Base-by-base conservation (phyloP, 2,797 vertebrate species). In the Aldrovandia affinis region DNA sequence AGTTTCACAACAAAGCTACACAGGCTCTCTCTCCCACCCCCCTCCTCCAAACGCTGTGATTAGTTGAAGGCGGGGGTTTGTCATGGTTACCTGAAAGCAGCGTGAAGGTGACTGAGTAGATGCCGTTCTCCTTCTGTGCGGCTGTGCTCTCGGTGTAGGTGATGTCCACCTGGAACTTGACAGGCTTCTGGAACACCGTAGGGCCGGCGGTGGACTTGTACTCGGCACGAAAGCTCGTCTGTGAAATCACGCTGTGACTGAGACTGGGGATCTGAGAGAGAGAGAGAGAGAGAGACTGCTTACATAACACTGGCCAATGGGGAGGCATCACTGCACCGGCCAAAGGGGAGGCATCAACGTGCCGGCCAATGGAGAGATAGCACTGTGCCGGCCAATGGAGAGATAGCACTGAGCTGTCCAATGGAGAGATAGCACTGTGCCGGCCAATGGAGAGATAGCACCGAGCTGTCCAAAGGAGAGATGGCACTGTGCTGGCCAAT, bases 161-260 rank as follows among this genome's bases (percentile, higher is more conserved):
- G 95, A 99, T 99, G 87, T 99, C 98, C 94, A 99, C 98, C 92
- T 99, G 98, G 93, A 99, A 99, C 94, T 98, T 98, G 86, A 99
- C 98, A 0, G 98, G 98, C 94, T 99, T 99, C 94, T 99, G 98
- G 95, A 99, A 99, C 92, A 99, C 98, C 25, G 98, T 98, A 0
- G 98, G 98, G 83, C 98, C 98, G 15, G 97, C 97, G 5, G 98
- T 97, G 80, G 98, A 98, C 92, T 99, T 99, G 89, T 99, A 98
- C 89, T 99, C 98, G 3, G 98, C 98, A 89, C 98, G 96, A 93
- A 99, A 99, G 94, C 98, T 98, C 73, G 98, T 99, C 94, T 99
- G 98, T 52, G 98, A 99, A 93, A 99, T 96, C 89, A 99, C 98
- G n/a, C 98, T 99, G 96, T 99, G 98, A 93, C 98, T 97, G 93